These are phyloP conservation scores for Pelecanoides urinatrix DNA, from an alignment of 2,113 vertebrate species.

Conservation along the genomic window DNA sequence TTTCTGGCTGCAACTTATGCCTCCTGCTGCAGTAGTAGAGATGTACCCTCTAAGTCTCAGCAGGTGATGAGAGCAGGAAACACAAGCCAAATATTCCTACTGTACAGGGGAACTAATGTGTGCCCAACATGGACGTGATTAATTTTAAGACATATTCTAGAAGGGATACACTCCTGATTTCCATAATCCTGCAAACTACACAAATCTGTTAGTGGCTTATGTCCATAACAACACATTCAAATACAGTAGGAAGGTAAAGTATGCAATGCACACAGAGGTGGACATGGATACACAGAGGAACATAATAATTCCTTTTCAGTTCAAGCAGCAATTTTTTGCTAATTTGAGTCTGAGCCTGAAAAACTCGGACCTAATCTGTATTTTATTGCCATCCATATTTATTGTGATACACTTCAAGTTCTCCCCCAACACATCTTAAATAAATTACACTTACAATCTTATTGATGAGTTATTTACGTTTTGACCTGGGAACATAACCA, in stretches of 20 bases:
- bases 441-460: not conserved
- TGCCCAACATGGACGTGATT: rapidly evolving
- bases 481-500: not conserved
- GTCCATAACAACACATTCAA: rapidly evolving
- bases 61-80: not conserved
- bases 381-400: not conserved
- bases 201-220: not conserved
- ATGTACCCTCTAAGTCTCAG: not conserved
- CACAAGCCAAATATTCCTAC: not conserved
- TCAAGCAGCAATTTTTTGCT: not conserved
- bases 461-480: not conserved
- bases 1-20: not conserved
- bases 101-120: rapidly evolving
- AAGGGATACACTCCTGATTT: not conserved
- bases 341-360: not conserved
- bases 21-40: not conserved
- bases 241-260: not conserved
- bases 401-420: not conserved
- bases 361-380: not conserved
- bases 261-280: not conserved
- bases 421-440: not conserved
- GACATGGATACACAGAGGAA: not conserved
- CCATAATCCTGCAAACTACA: not conserved
- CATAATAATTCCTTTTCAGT: not conserved
- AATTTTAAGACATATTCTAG: not conserved